Base-by-base conservation (phyloP, 2,113 vertebrate genomes). In the Laticauda colubrina region DNA sequence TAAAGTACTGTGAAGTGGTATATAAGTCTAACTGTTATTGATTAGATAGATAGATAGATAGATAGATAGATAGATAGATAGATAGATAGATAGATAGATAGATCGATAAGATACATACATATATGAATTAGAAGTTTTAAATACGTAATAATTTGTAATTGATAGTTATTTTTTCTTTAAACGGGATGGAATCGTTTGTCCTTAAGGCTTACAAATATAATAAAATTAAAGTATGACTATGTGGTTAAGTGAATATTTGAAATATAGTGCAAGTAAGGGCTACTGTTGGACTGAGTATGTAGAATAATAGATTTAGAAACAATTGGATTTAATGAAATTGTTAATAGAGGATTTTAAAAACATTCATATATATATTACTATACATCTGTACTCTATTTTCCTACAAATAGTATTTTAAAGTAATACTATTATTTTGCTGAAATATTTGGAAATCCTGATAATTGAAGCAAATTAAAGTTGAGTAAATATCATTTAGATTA, bases 281-380 rank as follows among this genome's bases (percentile, higher is more conserved):
- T 43, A 43, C 88, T 59, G 11, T 34, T 89, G 55, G 39, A 89
- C 23, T 43, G 21, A 43, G 2, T 23, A 34, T 53, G 14, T 14
- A 55, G 54, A 55, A 43, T 39, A 57, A 57, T 55, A 34, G 54
- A 24, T 45, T 57, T 39, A 43, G 34, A 89, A 55, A 89, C 23
- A 21, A 89, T 39, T 89, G 56, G 20, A 59, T 39, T 56, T 56
- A 89, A 89, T 34, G 20, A 53, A 94, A 56, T 20, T 7, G 8
- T 43, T 24, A 91, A 11, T 34, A 39, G 6, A 18, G 2, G 9
- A 92, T n/a, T 53, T 0, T 0, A 15, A 61, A 61, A 61, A 61
- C 59, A 26, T 61, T 26, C 59, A 61, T 61, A 61, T 57, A 89
- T n/a, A 56, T 29, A 26, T 61, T 26, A 24, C 24, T 61, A 61